Percentiles rank a stretch among this genome's conserved stretches.
Conservation (phyloP, 92 coral and sea anemone genomes). For the Phymanthus crucifer region DNA sequence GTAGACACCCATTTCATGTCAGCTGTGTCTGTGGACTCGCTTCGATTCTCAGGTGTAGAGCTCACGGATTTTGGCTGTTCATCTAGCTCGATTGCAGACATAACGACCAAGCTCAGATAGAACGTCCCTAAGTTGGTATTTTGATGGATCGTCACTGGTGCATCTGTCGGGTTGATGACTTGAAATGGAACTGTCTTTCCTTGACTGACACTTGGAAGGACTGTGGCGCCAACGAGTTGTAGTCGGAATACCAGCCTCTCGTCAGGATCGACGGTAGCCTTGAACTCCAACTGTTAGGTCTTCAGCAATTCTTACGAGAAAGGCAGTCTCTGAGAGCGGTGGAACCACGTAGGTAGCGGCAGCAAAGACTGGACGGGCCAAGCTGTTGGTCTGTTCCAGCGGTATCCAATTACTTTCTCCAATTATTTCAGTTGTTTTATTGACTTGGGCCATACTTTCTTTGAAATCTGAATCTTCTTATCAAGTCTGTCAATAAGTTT, state of each 20-base stretch:
- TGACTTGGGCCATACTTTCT: too few relatives aligned
- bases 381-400: not conserved
- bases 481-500: too few relatives aligned
- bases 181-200: constrained; percentile 39
- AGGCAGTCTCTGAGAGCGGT: constrained; percentile 36
- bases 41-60: not conserved
- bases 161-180: constrained; percentile 32
- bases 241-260: constrained; percentile 14
- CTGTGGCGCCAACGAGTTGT: constrained; percentile 28
- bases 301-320: constrained; percentile 25
- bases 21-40: not conserved
- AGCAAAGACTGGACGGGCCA: constrained; percentile 21
- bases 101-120: not conserved
- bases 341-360: constrained; percentile 13
- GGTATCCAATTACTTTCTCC: too few relatives aligned
- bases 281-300: not conserved
- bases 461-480: too few relatives aligned
- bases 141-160: constrained; percentile 38
- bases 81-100: not conserved
- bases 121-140: constrained; percentile 37
- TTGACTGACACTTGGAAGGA: constrained; percentile 22
- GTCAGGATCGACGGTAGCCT: constrained; percentile 37
- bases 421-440: too few relatives aligned
- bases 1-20: constrained; percentile 60
- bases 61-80: not conserved